phyloP scores from a whole-genome alignment of 2,113 vertebrate genomes.

The Poecilia latipinna region DNA sequence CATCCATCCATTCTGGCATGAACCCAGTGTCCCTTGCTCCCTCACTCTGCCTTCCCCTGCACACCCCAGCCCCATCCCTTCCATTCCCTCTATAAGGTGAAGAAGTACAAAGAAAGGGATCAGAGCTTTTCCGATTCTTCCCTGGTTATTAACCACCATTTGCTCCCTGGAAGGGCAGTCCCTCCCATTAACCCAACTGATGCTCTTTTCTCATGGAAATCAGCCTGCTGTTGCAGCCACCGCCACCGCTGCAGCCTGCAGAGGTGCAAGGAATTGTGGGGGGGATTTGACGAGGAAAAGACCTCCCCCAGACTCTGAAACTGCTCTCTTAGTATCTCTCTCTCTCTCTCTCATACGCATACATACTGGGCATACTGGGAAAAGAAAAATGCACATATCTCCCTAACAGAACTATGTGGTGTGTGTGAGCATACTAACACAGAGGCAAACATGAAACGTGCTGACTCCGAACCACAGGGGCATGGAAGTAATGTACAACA shows the following conservation, averaged over 20 bases:
- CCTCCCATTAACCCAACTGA: conserved; percentile 81
- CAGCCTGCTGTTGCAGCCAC: conserved; percentile 73
- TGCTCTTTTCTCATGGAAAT: conserved; percentile 86
- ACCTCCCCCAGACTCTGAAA: conserved; percentile 60
- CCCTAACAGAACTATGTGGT: conserved; percentile 43
- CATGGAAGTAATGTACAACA: conserved; percentile 50
- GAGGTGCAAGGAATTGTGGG: conserved; percentile 77
- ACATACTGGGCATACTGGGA: not conserved
- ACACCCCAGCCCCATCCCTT: conserved; percentile 24
- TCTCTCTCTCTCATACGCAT: conserved; percentile 20
- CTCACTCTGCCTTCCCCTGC: conserved; percentile 10
- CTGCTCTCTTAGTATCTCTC: not conserved
- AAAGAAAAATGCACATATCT: conserved; percentile 16
- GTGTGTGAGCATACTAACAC: conserved; percentile 50
- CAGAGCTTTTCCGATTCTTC: conserved; percentile 78
- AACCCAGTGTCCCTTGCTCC: conserved; percentile 60
- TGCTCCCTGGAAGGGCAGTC: conserved; percentile 73
- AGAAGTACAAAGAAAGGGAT: conserved; percentile 74
- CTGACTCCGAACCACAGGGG: conserved; percentile 67
- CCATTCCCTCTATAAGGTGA: conserved; percentile 62
- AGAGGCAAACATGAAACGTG: conserved; percentile 75
- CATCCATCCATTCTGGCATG: conserved; percentile 65
- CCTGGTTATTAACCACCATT: conserved; percentile 80
- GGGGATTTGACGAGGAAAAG: conserved; percentile 65
- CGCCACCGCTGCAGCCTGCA: conserved; percentile 54